Evolutionary conservation across 2,888 invertebrate species (phyloP), one percentile per base, ranked within the genome.

Genomic region (Drosophila kambysellisi): DNA sequence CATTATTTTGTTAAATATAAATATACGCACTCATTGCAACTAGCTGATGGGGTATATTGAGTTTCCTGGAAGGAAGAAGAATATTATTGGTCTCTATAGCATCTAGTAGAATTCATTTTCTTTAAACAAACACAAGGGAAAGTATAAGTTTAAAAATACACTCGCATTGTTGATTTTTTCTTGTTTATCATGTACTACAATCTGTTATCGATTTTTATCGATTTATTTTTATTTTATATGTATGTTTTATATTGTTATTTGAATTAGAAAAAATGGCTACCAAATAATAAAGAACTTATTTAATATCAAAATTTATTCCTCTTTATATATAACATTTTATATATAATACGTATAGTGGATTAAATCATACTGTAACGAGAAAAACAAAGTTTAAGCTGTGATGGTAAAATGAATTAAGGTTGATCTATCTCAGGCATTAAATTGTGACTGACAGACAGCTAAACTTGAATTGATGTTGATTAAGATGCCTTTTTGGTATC

Each of bases 1-100:
- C 54, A 66, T 69, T 66, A 51, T 64, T 61, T 73, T 67, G 52
- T 15, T 57, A 46, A 51, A 46, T 56, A 43, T 56, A 56, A 17
- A 43, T 37, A 33, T 6, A 37, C 41, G 35, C 61, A 46, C 56
- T 51, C 60, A 37, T 52, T 68, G 25, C 51, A 50, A 37, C 50
- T 48, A 20, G 30, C 20, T 51, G 15, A 15, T 25, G 12, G 48
- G 8, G 54, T 64, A 8, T n/a, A 25, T 48, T 50, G 25, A 12
- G 17, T 7, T 25, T 33, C 5, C 39, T 17, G 25, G n/a, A 52
- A n/a, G n/a, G n/a, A n/a, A 30, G 11, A 2, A 52, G 6, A 15
- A 15, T 57, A 32, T 46, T 25, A 25, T 25, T 46, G 11, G 1
- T 11, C n/a, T 3, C 6, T 25, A 25, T 25, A 25, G 25, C 0